Percentiles rank a stretch among this genome's conserved stretches.
phyloP scores from a whole-genome alignment of 2,888 invertebrate species.

The Pyrochroa serraticornis region DNA sequence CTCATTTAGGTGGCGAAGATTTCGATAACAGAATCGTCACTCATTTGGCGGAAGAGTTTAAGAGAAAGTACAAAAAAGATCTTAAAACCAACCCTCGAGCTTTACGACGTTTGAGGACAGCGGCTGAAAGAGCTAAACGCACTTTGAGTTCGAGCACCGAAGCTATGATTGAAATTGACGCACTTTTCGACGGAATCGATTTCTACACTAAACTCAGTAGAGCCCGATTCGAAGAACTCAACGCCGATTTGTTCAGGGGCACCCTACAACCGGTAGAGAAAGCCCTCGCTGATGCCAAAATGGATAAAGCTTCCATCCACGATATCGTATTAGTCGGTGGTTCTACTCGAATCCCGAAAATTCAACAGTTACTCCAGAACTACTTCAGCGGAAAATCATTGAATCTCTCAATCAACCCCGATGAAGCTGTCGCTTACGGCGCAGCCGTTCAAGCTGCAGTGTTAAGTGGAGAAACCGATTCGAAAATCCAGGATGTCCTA shows the following conservation, averaged over 20 bases:
- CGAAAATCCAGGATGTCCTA: conserved; percentile 75
- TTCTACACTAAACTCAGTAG: conserved; percentile 75
- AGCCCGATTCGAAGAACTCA: conserved; percentile 78
- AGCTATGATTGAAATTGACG: conserved; percentile 77
- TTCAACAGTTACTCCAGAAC: conserved; percentile 74
- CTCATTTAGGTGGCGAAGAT: conserved; percentile 80
- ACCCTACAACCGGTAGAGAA: conserved; percentile 2
- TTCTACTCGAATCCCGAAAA: conserved; percentile 80
- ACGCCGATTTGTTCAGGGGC: conserved; percentile 64
- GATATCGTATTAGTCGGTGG: conserved; percentile 85
- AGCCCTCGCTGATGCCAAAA: conserved; percentile 67
- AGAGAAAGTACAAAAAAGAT: conserved; percentile 59
- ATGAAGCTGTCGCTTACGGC: conserved; percentile 55
- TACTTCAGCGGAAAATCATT: conserved; percentile 69
- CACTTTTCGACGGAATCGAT: conserved; percentile 75
- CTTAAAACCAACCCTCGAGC: conserved; percentile 56
- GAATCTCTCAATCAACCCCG: conserved; percentile 54
- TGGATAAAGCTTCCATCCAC: conserved; percentile 77
- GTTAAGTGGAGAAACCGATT: conserved; percentile 61
- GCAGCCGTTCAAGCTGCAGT: conserved; percentile 55
- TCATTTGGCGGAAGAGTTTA: conserved; percentile 64
- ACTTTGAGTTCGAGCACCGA: conserved; percentile 79
- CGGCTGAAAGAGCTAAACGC: conserved; percentile 61
- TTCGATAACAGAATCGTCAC: conserved; percentile 62
- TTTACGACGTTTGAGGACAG: conserved; percentile 57